phyloP scores from a whole-genome alignment of 2,888 invertebrate species.

The Dryobota labecula region DNA sequence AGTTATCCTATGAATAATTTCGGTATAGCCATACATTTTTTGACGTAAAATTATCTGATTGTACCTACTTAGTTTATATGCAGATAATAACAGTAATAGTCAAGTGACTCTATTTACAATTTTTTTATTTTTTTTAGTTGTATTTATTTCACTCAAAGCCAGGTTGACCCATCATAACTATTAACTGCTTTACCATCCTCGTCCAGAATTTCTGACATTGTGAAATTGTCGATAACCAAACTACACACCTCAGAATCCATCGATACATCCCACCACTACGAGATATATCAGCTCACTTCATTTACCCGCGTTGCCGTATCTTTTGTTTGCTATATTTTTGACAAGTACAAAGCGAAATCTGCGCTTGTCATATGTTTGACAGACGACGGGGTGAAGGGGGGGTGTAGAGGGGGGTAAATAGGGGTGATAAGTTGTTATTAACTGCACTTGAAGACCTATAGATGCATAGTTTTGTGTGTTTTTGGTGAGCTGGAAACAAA shows the following conservation, averaged over 20 bases:
- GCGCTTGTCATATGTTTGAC: constrained; percentile 90
- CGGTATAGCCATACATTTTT: too few species aligned
- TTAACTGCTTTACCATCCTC: too few species aligned
- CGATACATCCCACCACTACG: constrained; percentile 77
- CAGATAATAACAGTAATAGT: too few species aligned
- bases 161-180: too few species aligned
- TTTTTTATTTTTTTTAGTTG: too few species aligned
- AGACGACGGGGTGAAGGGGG: constrained; percentile 76
- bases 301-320: constrained; percentile 88
- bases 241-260: constrained; percentile 49
- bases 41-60: too few species aligned
- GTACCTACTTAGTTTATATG: too few species aligned
- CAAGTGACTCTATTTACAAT: too few species aligned
- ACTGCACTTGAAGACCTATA: constrained; percentile 84
- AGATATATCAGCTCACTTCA: constrained; percentile 90
- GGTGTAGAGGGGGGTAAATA: constrained; percentile 59
- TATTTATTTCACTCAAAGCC: too few species aligned
- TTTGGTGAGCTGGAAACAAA: constrained; percentile 39
- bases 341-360: constrained; percentile 90
- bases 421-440: constrained; percentile 88
- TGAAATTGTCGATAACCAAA: constrained; percentile 17
- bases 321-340: constrained; percentile 91
- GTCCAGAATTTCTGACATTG: too few species aligned
- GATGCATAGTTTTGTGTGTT: constrained; percentile 64
- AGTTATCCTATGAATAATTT: too few species aligned